Evolutionary conservation across 2,113 vertebrate genomes (phyloP).

Genomic region (Macaca mulatta): DNA sequence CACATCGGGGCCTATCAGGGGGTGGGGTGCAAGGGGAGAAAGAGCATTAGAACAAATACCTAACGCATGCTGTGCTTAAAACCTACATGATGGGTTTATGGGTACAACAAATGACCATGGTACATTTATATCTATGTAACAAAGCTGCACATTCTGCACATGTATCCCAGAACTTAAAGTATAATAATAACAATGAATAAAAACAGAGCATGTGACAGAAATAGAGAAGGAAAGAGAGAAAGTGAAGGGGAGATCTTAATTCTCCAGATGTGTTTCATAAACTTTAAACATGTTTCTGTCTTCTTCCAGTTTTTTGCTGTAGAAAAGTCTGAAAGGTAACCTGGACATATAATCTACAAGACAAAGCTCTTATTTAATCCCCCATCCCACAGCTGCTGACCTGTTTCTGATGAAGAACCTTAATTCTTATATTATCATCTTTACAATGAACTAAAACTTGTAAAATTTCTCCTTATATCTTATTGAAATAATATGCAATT

Average conservation of each 20-base stretch:
- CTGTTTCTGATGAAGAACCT: neutral
- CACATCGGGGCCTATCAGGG: no score
- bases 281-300: neutral
- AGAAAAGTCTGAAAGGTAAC: neutral
- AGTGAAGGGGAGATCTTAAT: neutral
- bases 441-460: neutral
- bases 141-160: no score
- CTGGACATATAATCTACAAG: rapidly evolving
- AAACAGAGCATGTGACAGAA: neutral
- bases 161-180: no score
- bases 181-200: no score
- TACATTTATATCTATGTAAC: no score
- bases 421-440: neutral
- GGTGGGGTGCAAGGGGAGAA: no score
- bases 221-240: neutral
- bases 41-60: no score
- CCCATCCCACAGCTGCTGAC: neutral
- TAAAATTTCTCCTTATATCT: neutral
- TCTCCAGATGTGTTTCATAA: neutral
- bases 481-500: neutral
- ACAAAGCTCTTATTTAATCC: neutral
- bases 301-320: neutral
- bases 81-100: no score
- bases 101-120: no score
- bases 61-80: no score